Base-by-base conservation (phyloP, 2,113 vertebrate genomes). In the Channa argus region DNA sequence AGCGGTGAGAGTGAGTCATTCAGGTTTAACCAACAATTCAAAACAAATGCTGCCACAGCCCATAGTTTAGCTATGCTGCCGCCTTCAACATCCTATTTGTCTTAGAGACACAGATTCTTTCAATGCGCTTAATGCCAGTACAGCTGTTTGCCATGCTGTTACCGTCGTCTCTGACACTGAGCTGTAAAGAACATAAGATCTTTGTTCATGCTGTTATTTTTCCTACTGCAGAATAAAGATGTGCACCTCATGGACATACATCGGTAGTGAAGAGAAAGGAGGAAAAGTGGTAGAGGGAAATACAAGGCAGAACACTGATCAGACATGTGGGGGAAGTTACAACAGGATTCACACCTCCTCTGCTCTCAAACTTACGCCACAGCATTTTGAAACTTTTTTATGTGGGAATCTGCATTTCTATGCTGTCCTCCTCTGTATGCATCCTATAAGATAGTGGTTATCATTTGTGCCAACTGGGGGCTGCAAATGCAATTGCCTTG, bases 91-190 rank as follows among this genome's bases (percentile, higher is more conserved):
- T 64, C 56, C 38, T 49, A 45, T 6, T 34, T 1, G 2, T 82
- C 47, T 51, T 9, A 73, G 41, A 5, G 8, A 46, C 44, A 39
- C 36, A 54, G 47, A 14, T 33, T 62, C 51, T 39, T 63, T 59
- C 37, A 67, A 43, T 77, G 33, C 2, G 5, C 51, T 59, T 74
- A 58, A 38, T 70, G 62, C 44, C 4, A 1, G 47, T 58, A 53
- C 65, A 83, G 64, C 49, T 67, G 64, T 77, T 71, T 74, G 59
- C 60, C 71, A 67, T 55, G 49, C 61, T 79, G 68, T 79, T 77
- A 68, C 34, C 2, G 34, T 24, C 14, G n/a, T 15, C 63, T 41
- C 54, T n/a, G 70, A 62, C 66, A n/a, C 14, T 69, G 85, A 80
- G 79, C 45, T 66, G 49, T 54, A 15, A 52, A 74, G n/a, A 77